Base-by-base conservation (phyloP, 2,888 invertebrate genomes). In the Synergus itoensis region DNA sequence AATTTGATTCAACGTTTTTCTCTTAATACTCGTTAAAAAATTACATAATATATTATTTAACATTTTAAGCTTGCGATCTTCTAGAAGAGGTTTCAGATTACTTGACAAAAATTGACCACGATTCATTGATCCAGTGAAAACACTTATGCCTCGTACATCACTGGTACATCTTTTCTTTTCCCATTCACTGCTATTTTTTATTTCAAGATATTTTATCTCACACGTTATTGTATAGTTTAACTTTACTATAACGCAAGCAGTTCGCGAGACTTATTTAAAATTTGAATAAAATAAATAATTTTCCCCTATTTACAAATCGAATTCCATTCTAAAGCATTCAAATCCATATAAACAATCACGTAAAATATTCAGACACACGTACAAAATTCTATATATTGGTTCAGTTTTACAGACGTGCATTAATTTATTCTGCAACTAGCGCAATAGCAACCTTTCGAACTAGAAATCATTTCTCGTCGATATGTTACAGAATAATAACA, bases 161-260 rank as follows among this genome's bases (percentile, higher is more conserved):
- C 83, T 82, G 73, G 80, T 80, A 81, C 82, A 82, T 80, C 64
- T 82, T 83, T 80, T 76, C 80, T 80, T 79, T 80, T 82, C 81
- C 80, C 79, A 83, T 81, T 77, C 81, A 79, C 78, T 73, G 73
- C 73, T 64, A 60, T 76, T 62, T 75, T 79, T 76, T 67, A 64
- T 77, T 80, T 77, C 48, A 62, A 77, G 78, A 76, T 64, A 62
- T 80, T 65, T 69, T 36, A 57, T 79, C 63, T 18, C 79, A 83
- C 48, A 83, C 84, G 82, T 84, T 85, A 86, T 81, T 81, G 80
- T 82, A 86, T 83, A 82, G 84, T 81, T 82, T 84, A 84, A 85
- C 83, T 82, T 79, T 79, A 84, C 84, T 81, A 80, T 80, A 85
- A 85, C 77, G 79, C 79, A 83, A 86, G 86, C 84, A 76, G 79